A percentile compares a stretch with the other conserved stretches of the same genome.
phyloP scores from a whole-genome alignment of 2,888 invertebrate species.

The Cepaea hortensis region DNA sequence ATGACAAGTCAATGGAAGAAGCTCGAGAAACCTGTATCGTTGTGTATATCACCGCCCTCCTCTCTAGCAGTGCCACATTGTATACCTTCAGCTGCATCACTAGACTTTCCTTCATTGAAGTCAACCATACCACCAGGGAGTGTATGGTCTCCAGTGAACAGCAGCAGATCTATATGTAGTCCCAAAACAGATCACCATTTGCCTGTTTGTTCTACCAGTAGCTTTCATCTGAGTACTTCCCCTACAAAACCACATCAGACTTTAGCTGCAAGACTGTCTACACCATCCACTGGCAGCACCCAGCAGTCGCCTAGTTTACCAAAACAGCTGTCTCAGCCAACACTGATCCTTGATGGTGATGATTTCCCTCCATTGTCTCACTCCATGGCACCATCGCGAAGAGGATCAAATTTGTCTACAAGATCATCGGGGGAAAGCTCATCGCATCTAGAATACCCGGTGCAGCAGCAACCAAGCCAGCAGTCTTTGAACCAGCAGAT shows the following conservation, averaged over 20 bases:
- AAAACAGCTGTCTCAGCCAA: background rate
- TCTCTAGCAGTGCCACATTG: background rate
- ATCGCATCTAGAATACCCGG: no score
- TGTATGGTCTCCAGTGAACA: background rate
- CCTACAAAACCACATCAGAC: background rate
- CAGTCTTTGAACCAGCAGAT: background rate
- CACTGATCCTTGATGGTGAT: conserved; percentile 19
- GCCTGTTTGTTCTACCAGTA: background rate
- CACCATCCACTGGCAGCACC: background rate
- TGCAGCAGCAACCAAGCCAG: background rate
- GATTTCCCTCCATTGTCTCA: conserved; percentile 38
- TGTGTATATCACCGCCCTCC: background rate
- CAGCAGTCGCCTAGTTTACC: background rate
- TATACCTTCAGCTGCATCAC: background rate
- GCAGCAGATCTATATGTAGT: conserved; percentile 1
- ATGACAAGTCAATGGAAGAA: background rate
- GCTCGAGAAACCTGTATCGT: background rate
- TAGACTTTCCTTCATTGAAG: conserved; percentile 13
- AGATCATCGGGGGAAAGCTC: conserved; percentile 1
- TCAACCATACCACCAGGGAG: background rate
- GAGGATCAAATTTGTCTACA: conserved; percentile 22
- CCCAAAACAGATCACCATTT: background rate
- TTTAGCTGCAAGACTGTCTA: conserved; percentile 5
- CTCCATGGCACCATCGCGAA: background rate
- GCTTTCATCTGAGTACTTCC: background rate